These are phyloP conservation scores for Puffinus mauretanicus DNA, from an alignment of 2,113 vertebrate species.

Conservation along the genomic window DNA sequence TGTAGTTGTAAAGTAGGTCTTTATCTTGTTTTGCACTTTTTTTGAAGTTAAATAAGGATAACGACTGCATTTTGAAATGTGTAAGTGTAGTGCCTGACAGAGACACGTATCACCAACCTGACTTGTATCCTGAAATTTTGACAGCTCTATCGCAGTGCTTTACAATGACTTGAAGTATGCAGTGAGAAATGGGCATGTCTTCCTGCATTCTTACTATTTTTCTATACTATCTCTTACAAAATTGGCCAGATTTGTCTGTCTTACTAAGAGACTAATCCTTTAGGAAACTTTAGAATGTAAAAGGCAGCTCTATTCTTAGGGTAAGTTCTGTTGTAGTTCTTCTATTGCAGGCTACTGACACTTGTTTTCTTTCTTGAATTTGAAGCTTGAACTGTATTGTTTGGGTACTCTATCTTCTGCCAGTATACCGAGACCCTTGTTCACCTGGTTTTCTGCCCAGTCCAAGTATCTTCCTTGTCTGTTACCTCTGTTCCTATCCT, in stretches of 20 bases:
- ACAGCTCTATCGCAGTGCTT: background rate
- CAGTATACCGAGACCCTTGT: background rate
- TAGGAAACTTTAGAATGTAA: background rate
- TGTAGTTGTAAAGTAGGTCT: background rate
- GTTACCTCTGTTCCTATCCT: background rate
- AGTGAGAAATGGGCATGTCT: background rate
- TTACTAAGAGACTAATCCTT: background rate
- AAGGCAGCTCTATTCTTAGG: background rate
- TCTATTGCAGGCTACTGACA: background rate
- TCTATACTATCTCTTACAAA: background rate
- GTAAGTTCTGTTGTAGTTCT: background rate
- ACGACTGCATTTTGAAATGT: background rate
- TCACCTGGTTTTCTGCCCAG: background rate
- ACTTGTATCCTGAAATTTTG: background rate
- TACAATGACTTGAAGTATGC: background rate
- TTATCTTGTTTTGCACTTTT: background rate
- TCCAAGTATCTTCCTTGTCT: background rate
- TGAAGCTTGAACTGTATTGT: background rate
- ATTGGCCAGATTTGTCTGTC: background rate
- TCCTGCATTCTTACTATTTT: background rate
- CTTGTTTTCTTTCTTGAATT: background rate
- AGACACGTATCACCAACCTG: rapidly evolving
- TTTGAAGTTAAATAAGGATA: background rate
- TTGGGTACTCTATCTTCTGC: background rate
- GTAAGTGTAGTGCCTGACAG: background rate